Conservation (phyloP, 2,888 invertebrate genomes). For the Volucella bombylans region DNA sequence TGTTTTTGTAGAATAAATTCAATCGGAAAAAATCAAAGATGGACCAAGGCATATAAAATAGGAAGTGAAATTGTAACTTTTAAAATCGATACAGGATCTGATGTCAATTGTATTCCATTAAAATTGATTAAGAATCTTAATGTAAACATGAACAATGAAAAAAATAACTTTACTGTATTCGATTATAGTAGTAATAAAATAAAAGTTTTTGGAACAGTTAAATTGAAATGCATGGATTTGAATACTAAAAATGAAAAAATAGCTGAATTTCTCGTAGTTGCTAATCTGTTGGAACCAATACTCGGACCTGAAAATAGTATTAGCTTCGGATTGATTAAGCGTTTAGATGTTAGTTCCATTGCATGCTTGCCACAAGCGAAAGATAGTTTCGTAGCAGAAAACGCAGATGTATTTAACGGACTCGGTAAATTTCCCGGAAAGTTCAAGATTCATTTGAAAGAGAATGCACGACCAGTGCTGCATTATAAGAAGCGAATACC, state of each 20-base stretch:
- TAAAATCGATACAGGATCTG: slow-evolving; percentile 77
- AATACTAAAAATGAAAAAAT: too few relatives aligned
- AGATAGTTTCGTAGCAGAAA: too few relatives aligned
- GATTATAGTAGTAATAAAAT: slow-evolving; percentile 78
- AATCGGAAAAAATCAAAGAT: background rate
- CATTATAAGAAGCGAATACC: too few relatives aligned
- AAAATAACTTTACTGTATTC: slow-evolving; percentile 50
- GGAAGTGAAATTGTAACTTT: slow-evolving; percentile 66
- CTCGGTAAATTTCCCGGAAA: too few relatives aligned
- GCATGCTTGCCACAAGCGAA: too few relatives aligned
- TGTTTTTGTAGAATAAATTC: slow-evolving; percentile 4
- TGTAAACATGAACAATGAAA: slow-evolving; percentile 76
- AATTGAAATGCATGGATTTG: slow-evolving; percentile 78
- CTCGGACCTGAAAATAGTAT: slow-evolving; percentile 17
- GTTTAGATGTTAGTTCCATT: slow-evolving; percentile 9
- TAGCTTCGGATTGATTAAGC: slow-evolving; percentile 11
- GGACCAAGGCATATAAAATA: too few relatives aligned
- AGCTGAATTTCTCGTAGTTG: slow-evolving; percentile 5
- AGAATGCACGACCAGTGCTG: too few relatives aligned
- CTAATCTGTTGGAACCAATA: slow-evolving; percentile 16
- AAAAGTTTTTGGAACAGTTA: slow-evolving; percentile 78
- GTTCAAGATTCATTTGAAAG: too few relatives aligned
- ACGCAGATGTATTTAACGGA: too few relatives aligned
- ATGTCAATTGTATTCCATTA: slow-evolving; percentile 51
- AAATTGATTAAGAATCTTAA: too few relatives aligned